Conservation (phyloP, 2,888 invertebrate genomes). For the Pasiphila rectangulata region DNA sequence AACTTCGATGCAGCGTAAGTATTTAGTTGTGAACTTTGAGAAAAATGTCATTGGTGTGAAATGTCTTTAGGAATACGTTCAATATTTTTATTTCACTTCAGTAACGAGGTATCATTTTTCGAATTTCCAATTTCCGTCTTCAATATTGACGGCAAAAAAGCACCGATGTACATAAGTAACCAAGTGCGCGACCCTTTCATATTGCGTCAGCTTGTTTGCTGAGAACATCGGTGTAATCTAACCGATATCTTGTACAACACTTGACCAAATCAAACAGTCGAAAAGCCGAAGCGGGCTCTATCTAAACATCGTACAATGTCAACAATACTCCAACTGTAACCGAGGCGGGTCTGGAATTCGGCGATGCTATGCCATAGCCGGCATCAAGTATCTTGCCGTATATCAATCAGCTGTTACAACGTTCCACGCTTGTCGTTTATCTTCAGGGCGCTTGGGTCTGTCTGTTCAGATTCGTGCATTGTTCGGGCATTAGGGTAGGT, state of each 20-base stretch:
- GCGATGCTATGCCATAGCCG: constrained; percentile 54
- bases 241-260: constrained; percentile 37
- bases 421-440: constrained; percentile 77
- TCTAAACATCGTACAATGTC: constrained; percentile 74
- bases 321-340: constrained; percentile 73
- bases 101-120: not conserved
- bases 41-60: not conserved
- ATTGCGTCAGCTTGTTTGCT: constrained; percentile 23
- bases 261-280: constrained; percentile 53
- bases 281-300: constrained; percentile 55
- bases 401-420: constrained; percentile 80
- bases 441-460: constrained; percentile 73
- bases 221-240: constrained; percentile 23
- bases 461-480: constrained; percentile 78
- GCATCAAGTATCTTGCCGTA: constrained; percentile 73
- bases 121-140: constrained; percentile 13
- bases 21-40: not conserved
- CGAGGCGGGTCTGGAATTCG: constrained; percentile 72
- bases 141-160: constrained; percentile 14
- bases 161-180: constrained; percentile 9
- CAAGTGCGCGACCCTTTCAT: constrained; percentile 15
- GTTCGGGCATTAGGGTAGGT: constrained; percentile 75
- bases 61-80: not conserved
- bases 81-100: not conserved
- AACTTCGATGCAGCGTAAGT: constrained; percentile 3